A percentile compares a stretch with the other conserved stretches of the same genome.
phyloP scores from a whole-genome alignment of 2,113 vertebrate species.

The Caracal caracal region DNA sequence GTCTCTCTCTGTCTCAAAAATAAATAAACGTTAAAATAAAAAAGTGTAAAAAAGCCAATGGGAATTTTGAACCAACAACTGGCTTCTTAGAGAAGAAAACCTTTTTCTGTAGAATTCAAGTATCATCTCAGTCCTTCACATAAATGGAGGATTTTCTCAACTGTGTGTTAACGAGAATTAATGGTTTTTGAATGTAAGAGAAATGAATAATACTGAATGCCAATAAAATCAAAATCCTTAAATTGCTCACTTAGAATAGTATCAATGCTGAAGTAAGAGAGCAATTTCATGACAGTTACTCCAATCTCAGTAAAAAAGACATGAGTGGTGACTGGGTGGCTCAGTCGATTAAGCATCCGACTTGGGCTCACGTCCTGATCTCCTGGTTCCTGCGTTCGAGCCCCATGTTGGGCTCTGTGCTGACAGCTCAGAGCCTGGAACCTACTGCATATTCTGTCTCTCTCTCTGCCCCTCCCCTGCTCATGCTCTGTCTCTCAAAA shows the following conservation, averaged over 20 bases:
- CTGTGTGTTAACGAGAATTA: not conserved
- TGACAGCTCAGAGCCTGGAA: no score
- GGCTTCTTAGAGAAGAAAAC: not conserved
- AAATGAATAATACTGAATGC: not conserved
- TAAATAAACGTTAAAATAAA: no score
- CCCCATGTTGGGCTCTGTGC: no score
- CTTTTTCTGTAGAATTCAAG: not conserved
- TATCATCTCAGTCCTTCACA: not conserved
- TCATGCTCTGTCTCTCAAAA: no score
- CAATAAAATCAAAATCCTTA: not conserved
- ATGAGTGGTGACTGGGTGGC: not conserved
- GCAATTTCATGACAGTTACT: not conserved
- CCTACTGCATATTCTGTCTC: no score
- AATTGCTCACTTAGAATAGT: not conserved
- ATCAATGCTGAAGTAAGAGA: not conserved
- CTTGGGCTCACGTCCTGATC: no score
- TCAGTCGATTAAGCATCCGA: no score
- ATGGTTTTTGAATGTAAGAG: slow-evolving; percentile 4
- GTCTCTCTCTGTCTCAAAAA: no score
- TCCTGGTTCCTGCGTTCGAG: no score
- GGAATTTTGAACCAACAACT: not conserved
- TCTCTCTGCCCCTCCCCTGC: no score
- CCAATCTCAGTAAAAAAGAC: not conserved
- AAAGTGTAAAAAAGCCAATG: no score
- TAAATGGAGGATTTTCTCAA: not conserved